Conservation (phyloP, 2,888 invertebrate species). For the Malthinus seriepunctatus region DNA sequence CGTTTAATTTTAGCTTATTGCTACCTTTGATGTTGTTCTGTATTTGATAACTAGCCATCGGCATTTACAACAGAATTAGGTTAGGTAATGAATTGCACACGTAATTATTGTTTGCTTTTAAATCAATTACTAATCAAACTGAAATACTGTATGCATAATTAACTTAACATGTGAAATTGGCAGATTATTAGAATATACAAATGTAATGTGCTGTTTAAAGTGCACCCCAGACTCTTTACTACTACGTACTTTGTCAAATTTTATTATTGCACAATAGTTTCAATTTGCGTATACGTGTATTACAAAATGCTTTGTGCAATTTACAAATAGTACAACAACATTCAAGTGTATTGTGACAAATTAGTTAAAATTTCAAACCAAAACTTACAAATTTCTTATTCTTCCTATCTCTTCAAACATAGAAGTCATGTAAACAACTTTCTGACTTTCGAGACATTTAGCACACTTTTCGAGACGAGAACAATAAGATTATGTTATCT, state of each 20-base stretch:
- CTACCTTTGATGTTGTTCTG: constrained; percentile 11
- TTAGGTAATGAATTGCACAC: constrained; percentile 8
- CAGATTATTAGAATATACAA: neutral
- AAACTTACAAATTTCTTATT: too few species aligned
- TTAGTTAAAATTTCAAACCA: too few species aligned
- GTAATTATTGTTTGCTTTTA: constrained; percentile 4
- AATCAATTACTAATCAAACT: constrained; percentile 11
- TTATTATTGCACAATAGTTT: neutral
- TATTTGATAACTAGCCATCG: constrained; percentile 9
- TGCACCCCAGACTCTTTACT: neutral
- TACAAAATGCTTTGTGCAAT: neutral
- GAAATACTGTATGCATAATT: neutral
- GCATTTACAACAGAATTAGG: constrained; percentile 9
- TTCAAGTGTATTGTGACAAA: too few species aligned
- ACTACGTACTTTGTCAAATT: neutral
- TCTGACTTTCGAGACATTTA: too few species aligned
- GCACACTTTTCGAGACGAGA: too few species aligned
- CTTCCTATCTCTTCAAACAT: too few species aligned
- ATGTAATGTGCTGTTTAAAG: too few species aligned
- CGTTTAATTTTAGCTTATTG: neutral
- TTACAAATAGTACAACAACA: neutral
- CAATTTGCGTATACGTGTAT: too few species aligned
- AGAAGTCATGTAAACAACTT: too few species aligned
- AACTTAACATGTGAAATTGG: constrained; percentile 1
- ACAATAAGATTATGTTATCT: too few species aligned